Evolutionary conservation across 2,113 vertebrate genomes (phyloP).

Genomic region (Silurus asotus): DNA sequence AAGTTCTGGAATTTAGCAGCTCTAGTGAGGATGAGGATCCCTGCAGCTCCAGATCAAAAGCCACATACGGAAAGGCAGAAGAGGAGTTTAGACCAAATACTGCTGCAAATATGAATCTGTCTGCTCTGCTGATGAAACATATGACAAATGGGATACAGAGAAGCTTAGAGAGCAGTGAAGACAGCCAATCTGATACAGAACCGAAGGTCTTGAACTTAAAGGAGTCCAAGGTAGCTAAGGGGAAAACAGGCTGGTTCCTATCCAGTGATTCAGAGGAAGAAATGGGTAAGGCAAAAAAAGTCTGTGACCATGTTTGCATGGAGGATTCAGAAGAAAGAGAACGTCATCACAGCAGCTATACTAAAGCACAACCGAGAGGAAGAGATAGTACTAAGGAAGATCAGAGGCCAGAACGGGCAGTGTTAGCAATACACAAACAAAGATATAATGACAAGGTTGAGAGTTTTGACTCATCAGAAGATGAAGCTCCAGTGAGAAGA

Average conservation of each 20-base stretch:
- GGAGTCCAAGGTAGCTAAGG: conserved; percentile 28
- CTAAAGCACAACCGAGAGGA: conserved; percentile 23
- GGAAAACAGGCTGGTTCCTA: conserved; percentile 27
- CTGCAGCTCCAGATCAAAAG: conserved; percentile 51
- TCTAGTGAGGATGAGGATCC: conserved; percentile 81
- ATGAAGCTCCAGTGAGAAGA: conserved; percentile 65
- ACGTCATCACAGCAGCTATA: conserved; percentile 46
- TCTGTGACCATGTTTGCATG: conserved; percentile 54
- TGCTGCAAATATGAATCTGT: conserved; percentile 70
- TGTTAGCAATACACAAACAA: conserved; percentile 34
- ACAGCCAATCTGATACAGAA: conserved; percentile 29
- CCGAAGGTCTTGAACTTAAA: not conserved
- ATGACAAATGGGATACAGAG: conserved; percentile 41
- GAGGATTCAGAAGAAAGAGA: conserved; percentile 88
- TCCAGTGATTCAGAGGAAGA: conserved; percentile 54
- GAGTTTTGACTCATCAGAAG: conserved; percentile 82
- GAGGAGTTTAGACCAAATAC: not conserved
- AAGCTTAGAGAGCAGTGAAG: conserved; percentile 42
- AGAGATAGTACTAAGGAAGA: not conserved
- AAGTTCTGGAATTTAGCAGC: conserved; percentile 75
- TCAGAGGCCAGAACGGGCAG: not conserved
- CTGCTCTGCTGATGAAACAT: conserved; percentile 74
- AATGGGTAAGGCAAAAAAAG: conserved; percentile 11
- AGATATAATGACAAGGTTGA: conserved; percentile 67
- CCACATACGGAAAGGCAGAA: conserved; percentile 68